Conservation (phyloP, 2,797 vertebrate species). For the Furcifer pardalis region DNA sequence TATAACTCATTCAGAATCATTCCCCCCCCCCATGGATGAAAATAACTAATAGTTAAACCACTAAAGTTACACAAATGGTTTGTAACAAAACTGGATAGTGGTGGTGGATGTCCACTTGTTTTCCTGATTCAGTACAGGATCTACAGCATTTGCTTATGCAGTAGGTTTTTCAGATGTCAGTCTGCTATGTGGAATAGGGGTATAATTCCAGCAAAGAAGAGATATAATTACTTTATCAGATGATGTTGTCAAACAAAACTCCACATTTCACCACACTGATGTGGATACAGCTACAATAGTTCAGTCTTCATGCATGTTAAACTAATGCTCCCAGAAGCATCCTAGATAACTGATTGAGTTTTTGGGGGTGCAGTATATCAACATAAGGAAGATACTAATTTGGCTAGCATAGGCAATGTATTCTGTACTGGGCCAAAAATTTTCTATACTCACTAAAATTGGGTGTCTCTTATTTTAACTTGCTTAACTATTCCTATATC, state of each 20-base stretch:
- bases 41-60: slow-evolving; percentile 12
- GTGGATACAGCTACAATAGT: not conserved
- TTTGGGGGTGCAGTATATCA: not conserved
- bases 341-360: no score
- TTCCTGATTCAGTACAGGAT: slow-evolving; percentile 48
- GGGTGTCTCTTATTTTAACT: slow-evolving; percentile 1
- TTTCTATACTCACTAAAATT: not conserved
- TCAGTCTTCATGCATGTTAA: not conserved
- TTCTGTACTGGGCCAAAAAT: not conserved
- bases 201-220: slow-evolving; percentile 62
- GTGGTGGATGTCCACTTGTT: slow-evolving; percentile 17
- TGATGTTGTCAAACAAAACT: slow-evolving; percentile 36
- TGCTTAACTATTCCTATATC: not conserved
- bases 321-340: no score
- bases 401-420: not conserved
- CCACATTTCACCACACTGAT: not conserved
- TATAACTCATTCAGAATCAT: not conserved
- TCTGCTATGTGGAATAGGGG: slow-evolving; percentile 24
- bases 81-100: slow-evolving; percentile 31
- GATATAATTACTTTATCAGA: slow-evolving; percentile 45
- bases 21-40: slow-evolving; percentile 9
- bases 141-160: slow-evolving; percentile 43
- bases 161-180: slow-evolving; percentile 60
- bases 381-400: not conserved
- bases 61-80: slow-evolving; percentile 30